A percentile compares a stretch with the other conserved stretches of the same genome.
These are phyloP conservation scores for Oithona nana DNA, from an alignment of 2,888 invertebrate species.

Conservation along the genomic window DNA sequence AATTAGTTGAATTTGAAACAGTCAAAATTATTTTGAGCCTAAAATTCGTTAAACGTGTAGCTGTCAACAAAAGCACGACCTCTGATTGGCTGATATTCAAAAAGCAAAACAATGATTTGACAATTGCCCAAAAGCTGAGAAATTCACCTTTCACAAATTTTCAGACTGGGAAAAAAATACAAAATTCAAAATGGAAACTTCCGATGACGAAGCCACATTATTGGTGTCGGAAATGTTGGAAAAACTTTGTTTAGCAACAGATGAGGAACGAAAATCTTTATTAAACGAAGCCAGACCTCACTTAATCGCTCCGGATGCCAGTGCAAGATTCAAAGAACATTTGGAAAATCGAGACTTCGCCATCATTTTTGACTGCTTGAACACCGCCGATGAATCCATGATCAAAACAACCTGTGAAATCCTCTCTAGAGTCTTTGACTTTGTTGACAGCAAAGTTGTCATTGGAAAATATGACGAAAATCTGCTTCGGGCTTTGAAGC, in stretches of 20 bases:
- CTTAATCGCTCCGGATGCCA: neutral
- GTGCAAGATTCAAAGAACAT: neutral
- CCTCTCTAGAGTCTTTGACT: neutral
- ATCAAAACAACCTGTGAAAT: neutral
- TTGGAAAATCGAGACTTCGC: neutral
- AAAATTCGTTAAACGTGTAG: too few species aligned
- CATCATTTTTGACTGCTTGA: neutral
- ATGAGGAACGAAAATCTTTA: neutral
- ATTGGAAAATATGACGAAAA: neutral
- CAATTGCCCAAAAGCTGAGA: too few species aligned
- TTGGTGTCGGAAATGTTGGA: neutral
- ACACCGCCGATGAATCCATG: neutral
- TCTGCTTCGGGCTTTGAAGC: neutral
- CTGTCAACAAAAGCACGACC: too few species aligned
- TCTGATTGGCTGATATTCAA: too few species aligned
- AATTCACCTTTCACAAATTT: too few species aligned
- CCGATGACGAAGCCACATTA: neutral
- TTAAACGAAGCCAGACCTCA: neutral
- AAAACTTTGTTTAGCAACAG: neutral
- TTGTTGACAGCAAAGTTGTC: neutral
- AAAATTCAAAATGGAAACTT: too few species aligned
- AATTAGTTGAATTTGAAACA: too few species aligned
- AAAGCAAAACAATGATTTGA: too few species aligned
- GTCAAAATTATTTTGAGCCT: too few species aligned
- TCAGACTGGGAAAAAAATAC: too few species aligned